Percentiles rank a stretch among this genome's conserved stretches.
Evolutionary conservation across 2,797 vertebrate genomes (phyloP).

Genomic region (Epinephelus awoara): DNA sequence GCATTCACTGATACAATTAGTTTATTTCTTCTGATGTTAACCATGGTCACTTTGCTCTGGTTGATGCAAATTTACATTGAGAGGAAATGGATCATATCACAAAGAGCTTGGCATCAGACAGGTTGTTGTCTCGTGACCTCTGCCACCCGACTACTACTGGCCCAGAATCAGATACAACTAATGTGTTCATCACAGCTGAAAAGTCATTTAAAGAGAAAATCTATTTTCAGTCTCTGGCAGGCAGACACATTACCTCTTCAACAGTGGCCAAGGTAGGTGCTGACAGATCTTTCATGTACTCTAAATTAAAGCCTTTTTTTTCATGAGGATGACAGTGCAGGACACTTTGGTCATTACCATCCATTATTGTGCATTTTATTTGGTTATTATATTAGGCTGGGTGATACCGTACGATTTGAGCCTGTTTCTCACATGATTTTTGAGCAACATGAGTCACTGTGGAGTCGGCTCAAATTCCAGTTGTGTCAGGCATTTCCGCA

Average conservation of each 20-base stretch:
- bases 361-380: neutral
- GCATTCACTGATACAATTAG: slow-evolving; percentile 29
- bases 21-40: slow-evolving; percentile 25
- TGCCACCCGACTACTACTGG: neutral
- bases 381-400: neutral
- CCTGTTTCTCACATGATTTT: no score
- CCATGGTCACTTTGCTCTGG: slow-evolving; percentile 18
- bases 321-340: neutral
- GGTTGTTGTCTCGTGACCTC: slow-evolving; percentile 15
- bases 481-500: no score
- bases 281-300: neutral
- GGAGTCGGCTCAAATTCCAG: no score
- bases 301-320: neutral
- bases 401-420: no score
- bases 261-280: neutral
- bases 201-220: slow-evolving; percentile 33
- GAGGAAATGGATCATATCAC: slow-evolving; percentile 30
- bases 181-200: slow-evolving; percentile 29
- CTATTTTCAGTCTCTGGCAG: slow-evolving; percentile 17
- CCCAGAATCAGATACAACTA: slow-evolving; percentile 19
- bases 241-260: slow-evolving; percentile 5
- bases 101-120: slow-evolving; percentile 28
- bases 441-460: no score
- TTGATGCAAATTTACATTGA: slow-evolving; percentile 26
- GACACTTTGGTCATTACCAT: neutral